Percentiles rank a stretch among this genome's conserved stretches.
phyloP scores from a whole-genome alignment of 2,113 vertebrate genomes.

The Nestor notabilis region DNA sequence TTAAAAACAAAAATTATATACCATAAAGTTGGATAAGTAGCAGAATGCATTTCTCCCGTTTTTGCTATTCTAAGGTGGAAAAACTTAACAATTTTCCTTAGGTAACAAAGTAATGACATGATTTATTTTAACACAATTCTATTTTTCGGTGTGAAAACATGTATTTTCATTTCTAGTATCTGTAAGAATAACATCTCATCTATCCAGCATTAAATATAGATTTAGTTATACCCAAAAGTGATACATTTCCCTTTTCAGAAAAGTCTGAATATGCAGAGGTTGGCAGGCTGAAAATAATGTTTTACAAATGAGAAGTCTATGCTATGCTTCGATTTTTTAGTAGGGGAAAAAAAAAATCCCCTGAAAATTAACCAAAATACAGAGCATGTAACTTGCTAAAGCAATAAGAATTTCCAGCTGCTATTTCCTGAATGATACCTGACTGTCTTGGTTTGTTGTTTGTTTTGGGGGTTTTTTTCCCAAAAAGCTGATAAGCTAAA shows the following conservation, averaged over 20 bases:
- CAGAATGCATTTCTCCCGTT: not conserved
- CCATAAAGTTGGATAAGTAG: not conserved
- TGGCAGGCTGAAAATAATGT: not conserved
- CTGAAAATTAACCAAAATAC: not conserved
- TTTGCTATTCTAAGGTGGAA: not conserved
- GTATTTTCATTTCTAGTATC: not conserved
- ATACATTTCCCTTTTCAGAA: not conserved
- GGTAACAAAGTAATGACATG: not conserved
- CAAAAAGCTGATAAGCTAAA: not conserved
- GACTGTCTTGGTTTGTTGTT: not conserved
- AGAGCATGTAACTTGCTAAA: not conserved
- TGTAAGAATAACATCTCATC: not conserved
- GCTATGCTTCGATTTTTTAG: not conserved
- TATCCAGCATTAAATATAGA: not conserved
- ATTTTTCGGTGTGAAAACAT: not conserved
- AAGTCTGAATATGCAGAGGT: not conserved
- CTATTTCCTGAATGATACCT: not conserved
- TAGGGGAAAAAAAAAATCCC: not conserved
- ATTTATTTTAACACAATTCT: not conserved
- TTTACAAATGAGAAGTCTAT: not conserved
- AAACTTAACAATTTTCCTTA: not conserved
- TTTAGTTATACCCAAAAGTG: not conserved
- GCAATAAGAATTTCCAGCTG: not conserved
- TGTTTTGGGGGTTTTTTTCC: not conserved
- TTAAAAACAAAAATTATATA: not conserved